These are phyloP conservation scores for Hypolimnas misippus DNA, from an alignment of 2,888 invertebrate species.

Conservation along the genomic window DNA sequence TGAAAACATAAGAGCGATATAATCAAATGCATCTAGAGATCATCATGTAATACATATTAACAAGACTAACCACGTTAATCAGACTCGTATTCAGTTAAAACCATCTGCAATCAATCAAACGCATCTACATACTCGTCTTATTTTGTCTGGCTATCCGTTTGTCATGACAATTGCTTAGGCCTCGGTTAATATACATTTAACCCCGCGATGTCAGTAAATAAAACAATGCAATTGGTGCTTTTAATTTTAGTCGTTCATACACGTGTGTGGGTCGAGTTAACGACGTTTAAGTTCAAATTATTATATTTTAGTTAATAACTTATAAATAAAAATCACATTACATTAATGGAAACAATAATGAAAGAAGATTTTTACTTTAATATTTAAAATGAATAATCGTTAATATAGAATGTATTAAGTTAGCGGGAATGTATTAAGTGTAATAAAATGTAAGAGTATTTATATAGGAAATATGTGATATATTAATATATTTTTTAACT, in stretches of 20 bases:
- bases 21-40: too few relatives aligned
- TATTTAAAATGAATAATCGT: too few relatives aligned
- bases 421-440: too few relatives aligned
- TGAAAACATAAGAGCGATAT: too few relatives aligned
- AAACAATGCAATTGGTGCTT: slow-evolving; percentile 26
- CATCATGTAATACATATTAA: neutral
- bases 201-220: slow-evolving; percentile 44
- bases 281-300: neutral
- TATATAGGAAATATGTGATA: too few relatives aligned
- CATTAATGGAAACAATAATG: too few relatives aligned
- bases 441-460: too few relatives aligned
- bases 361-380: too few relatives aligned
- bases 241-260: slow-evolving; percentile 26
- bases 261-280: neutral
- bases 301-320: neutral
- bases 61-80: slow-evolving; percentile 30
- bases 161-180: slow-evolving; percentile 56
- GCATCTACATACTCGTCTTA: slow-evolving; percentile 47
- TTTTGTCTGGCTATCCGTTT: slow-evolving; percentile 66
- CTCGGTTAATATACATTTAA: slow-evolving; percentile 48
- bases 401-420: too few relatives aligned
- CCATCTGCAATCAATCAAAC: slow-evolving; percentile 50
- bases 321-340: too few relatives aligned
- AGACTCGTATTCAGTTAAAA: slow-evolving; percentile 30
- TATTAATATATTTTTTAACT: too few relatives aligned